Percentiles rank a stretch among this genome's conserved stretches.
These are phyloP conservation scores for Epinephelus malabaricus DNA, from an alignment of 2,797 vertebrate genomes.

Conservation along the genomic window DNA sequence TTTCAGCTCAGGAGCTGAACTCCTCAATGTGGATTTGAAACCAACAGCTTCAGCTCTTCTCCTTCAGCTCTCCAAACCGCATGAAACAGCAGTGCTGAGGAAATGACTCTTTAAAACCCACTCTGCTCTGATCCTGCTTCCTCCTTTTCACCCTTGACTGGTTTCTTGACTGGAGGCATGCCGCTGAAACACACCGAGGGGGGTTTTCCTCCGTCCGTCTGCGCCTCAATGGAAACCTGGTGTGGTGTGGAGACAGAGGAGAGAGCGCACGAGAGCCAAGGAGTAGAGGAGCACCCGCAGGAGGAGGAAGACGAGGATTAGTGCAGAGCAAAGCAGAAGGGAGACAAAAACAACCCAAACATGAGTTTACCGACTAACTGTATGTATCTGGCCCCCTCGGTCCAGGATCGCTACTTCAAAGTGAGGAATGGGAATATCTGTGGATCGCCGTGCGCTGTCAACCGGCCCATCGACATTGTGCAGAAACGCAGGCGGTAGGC, in stretches of 20 bases:
- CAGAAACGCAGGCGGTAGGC: conserved; percentile 89
- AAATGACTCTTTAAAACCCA: conserved; percentile 50
- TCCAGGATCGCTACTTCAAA: conserved; percentile 82
- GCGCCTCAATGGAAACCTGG: conserved; percentile 70
- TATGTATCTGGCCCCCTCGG: conserved; percentile 73
- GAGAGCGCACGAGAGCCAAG: conserved; percentile 48
- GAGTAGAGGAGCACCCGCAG: conserved; percentile 44
- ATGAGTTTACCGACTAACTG: conserved; percentile 89
- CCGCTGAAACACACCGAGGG: conserved; percentile 56
- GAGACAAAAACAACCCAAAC: conserved; percentile 44
- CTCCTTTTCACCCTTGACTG: conserved; percentile 4
- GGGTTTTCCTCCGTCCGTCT: conserved; percentile 61
- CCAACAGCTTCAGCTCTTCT: conserved; percentile 23
- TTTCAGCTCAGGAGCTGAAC: conserved; percentile 24
- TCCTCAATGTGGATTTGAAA: conserved; percentile 58
- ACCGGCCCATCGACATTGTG: conserved; percentile 89
- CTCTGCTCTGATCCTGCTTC: conserved; percentile 22
- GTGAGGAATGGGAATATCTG: conserved; percentile 83
- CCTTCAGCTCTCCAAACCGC: conserved; percentile 33
- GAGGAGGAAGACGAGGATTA: conserved; percentile 61
- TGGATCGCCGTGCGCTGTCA: conserved; percentile 88
- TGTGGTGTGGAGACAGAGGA: conserved; percentile 46
- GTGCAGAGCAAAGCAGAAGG: conserved; percentile 22
- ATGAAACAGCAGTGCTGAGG: conserved; percentile 38
- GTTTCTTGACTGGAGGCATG: conserved; percentile 60